Conservation (phyloP, 1,140 invertebrate species). For the Drosophila quadrilineata region DNA sequence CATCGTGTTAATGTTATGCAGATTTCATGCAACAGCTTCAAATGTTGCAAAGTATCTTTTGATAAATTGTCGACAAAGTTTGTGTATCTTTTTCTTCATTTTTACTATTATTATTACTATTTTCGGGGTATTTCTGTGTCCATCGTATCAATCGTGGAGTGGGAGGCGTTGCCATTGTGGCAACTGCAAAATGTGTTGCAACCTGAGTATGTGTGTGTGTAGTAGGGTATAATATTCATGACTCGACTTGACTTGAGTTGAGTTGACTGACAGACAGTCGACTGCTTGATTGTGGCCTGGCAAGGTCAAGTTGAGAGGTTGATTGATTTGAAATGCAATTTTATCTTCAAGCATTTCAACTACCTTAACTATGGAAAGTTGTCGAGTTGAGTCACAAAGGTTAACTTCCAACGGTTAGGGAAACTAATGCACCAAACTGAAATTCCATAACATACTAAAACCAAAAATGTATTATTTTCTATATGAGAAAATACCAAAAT, state of each 20-base stretch:
- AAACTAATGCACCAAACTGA: background rate
- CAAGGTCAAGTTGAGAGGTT: conserved; percentile 71
- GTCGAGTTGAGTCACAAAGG: no score
- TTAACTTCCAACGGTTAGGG: background rate
- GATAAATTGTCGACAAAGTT: conserved; percentile 59
- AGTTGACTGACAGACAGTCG: conserved; percentile 25
- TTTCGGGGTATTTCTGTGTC: no score
- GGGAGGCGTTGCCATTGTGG: conserved; percentile 8
- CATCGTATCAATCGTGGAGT: no score
- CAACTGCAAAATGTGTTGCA: conserved; percentile 46
- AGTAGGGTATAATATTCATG: background rate
- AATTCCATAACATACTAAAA: no score
- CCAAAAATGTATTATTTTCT: no score
- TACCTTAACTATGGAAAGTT: background rate
- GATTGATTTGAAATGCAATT: conserved; percentile 67
- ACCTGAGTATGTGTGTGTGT: no score
- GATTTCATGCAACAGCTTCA: conserved; percentile 64
- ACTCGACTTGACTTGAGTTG: no score
- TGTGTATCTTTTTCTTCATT: conserved; percentile 37
- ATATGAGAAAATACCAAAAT: no score
- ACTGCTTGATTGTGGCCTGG: conserved; percentile 27
- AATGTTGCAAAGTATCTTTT: conserved; percentile 63
- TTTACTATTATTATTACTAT: no score
- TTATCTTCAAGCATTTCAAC: background rate
- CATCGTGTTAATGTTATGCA: conserved; percentile 69